Evolutionary conservation across 2,113 vertebrate species (phyloP).

Genomic region (Atherinomorus stipes): DNA sequence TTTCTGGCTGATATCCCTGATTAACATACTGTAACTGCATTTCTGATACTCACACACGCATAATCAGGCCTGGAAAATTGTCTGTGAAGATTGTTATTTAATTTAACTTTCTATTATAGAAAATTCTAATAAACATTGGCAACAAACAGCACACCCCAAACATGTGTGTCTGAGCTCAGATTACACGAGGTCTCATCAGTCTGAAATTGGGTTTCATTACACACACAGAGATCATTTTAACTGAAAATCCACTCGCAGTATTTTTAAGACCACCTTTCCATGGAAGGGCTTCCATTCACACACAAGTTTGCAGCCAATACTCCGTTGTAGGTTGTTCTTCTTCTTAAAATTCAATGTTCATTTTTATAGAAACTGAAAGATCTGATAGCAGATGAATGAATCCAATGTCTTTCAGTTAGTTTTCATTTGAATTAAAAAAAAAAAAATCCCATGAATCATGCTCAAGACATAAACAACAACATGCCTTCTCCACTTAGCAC

Average conservation of each 20-base stretch:
- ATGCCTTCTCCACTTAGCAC: not conserved
- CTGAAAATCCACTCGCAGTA: not conserved
- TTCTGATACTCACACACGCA: not conserved
- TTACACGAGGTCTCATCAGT: not conserved
- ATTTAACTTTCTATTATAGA: not conserved
- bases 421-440: not conserved
- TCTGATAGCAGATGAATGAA: no score
- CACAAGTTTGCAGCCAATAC: not conserved
- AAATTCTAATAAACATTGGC: not conserved
- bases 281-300: not conserved
- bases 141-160: not conserved
- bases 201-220: conserved; percentile 5
- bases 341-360: no score
- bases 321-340: not conserved
- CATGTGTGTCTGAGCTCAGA: not conserved
- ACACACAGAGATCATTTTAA: conserved; percentile 3
- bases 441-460: not conserved
- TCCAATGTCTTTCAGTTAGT: no score
- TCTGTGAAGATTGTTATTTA: not conserved
- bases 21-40: not conserved
- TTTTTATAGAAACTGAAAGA: no score
- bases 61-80: not conserved
- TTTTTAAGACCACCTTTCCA: not conserved
- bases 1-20: not conserved
- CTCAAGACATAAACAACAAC: not conserved